Evolutionary conservation across 92 coral and sea anemone genomes (phyloP).

Genomic region (Phymanthus crucifer): DNA sequence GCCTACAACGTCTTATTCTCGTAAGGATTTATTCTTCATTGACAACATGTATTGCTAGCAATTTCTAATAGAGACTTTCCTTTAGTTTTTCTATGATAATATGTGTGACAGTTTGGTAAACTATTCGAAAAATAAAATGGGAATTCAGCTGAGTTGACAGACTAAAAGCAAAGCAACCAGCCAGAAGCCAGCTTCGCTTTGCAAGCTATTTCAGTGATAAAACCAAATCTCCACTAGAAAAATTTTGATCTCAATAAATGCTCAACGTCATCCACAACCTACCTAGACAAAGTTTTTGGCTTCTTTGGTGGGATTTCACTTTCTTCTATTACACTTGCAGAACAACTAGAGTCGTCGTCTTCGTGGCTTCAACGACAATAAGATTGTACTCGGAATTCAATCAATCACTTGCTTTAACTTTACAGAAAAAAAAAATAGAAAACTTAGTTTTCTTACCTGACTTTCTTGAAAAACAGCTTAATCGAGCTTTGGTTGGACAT

Average conservation of each 20-base stretch:
- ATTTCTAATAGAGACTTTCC: not conserved
- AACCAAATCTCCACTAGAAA: not conserved
- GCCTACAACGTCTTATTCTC: not conserved
- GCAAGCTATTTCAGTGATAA: not conserved
- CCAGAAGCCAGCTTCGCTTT: not conserved
- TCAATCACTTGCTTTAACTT: not conserved
- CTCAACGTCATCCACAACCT: constrained; percentile 1
- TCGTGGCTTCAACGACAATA: not conserved
- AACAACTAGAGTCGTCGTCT: not conserved
- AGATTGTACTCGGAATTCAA: not conserved
- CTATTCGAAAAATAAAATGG: not conserved
- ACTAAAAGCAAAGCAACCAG: not conserved
- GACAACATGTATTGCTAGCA: not conserved
- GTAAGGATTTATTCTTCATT: not conserved
- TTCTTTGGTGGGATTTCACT: not conserved
- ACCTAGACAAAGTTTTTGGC: not conserved
- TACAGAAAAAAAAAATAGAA: not conserved
- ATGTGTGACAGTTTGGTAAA: not conserved
- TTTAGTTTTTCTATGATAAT: not conserved
- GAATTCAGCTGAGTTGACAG: not conserved
- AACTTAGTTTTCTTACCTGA: not conserved
- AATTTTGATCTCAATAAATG: not conserved
- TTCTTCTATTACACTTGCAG: not conserved
- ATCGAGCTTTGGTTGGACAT: not conserved
- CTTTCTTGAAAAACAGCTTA: not conserved